These are phyloP conservation scores for Eupithecia dodoneata DNA, from an alignment of 2,888 invertebrate species.

Conservation along the genomic window DNA sequence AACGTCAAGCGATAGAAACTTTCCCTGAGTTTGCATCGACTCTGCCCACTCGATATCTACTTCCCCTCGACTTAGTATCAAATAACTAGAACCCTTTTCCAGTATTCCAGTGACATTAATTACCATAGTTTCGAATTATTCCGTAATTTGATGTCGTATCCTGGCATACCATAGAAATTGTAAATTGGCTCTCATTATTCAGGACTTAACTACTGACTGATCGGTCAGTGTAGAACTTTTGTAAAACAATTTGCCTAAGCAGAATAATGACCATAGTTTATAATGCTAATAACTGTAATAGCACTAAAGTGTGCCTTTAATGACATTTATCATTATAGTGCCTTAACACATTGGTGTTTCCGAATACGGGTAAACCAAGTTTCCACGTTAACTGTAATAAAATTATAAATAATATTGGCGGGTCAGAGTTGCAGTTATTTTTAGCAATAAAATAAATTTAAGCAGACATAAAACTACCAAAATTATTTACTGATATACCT, in stretches of 20 bases:
- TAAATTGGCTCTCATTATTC: constrained; percentile 45
- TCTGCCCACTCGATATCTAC: constrained; percentile 18
- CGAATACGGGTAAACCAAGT: background rate
- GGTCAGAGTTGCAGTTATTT: background rate
- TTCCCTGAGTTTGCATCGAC: background rate
- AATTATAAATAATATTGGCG: background rate
- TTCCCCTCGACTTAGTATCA: constrained; percentile 20
- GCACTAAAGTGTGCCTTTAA: constrained; percentile 23
- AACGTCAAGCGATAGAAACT: background rate
- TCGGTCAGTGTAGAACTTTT: constrained; percentile 33
- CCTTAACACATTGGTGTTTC: constrained; percentile 9
- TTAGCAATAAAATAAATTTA: background rate
- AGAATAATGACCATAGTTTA: constrained; percentile 39
- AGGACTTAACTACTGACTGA: constrained; percentile 46
- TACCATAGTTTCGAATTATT: constrained; percentile 64
- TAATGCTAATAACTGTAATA: constrained; percentile 31
- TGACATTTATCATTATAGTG: constrained; percentile 21
- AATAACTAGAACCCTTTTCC: constrained; percentile 30
- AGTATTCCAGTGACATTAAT: constrained; percentile 52
- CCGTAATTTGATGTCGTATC: constrained; percentile 68
- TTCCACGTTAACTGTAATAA: too few relatives aligned
- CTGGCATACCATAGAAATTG: constrained; percentile 49
- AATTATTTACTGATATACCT: background rate
- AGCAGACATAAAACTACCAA: background rate
- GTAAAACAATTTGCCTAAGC: constrained; percentile 40